Conservation (phyloP, 2,888 invertebrate genomes). For the Malthinus seriepunctatus region DNA sequence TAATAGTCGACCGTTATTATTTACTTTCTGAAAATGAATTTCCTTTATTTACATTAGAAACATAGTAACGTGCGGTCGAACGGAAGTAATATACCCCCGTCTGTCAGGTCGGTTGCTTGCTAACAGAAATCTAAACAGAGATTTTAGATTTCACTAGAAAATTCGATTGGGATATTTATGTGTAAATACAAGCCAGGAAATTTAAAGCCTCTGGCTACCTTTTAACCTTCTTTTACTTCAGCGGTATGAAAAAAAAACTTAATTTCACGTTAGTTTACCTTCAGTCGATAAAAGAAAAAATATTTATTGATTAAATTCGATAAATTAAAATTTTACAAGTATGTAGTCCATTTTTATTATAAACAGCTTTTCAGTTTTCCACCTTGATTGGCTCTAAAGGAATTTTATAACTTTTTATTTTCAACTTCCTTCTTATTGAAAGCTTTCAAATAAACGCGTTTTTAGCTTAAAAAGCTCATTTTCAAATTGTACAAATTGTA, state of each 20-base stretch:
- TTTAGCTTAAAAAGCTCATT: too few relatives aligned
- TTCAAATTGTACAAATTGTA: too few relatives aligned
- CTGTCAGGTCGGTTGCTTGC: conserved; percentile 34
- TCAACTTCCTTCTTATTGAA: too few relatives aligned
- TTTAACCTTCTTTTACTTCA: conserved; percentile 26
- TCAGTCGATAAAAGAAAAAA: too few relatives aligned
- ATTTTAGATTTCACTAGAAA: conserved; percentile 37
- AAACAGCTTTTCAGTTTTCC: too few relatives aligned
- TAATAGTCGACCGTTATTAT: not conserved
- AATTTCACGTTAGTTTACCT: conserved; percentile 9
- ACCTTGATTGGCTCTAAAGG: too few relatives aligned
- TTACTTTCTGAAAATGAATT: conserved; percentile 19
- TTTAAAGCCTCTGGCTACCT: conserved; percentile 33
- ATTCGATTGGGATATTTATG: conserved; percentile 47
- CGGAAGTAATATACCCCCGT: conserved; percentile 43
- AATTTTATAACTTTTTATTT: too few relatives aligned
- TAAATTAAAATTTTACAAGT: too few relatives aligned
- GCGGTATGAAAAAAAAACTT: conserved; percentile 11
- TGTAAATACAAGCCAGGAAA: conserved; percentile 42
- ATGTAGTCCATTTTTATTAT: too few relatives aligned
- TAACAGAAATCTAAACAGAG: conserved; percentile 42
- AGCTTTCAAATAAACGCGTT: too few relatives aligned
- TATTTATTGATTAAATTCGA: too few relatives aligned
- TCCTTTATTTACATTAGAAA: conserved; percentile 41
- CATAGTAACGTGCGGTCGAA: conserved; percentile 38